phyloP scores from a whole-genome alignment of 2,888 invertebrate genomes.

The Actias luna region DNA sequence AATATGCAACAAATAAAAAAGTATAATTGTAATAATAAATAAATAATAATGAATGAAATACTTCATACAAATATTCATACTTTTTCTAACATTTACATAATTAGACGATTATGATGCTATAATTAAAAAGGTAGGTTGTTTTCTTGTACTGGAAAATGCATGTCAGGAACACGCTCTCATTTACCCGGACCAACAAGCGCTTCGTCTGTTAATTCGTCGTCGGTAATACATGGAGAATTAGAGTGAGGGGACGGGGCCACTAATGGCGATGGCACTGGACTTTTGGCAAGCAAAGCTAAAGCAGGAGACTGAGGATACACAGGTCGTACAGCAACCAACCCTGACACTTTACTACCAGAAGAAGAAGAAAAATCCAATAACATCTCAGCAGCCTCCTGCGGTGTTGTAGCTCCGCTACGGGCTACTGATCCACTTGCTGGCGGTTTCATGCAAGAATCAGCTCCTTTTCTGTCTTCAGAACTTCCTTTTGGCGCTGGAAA shows the following conservation, averaged over 20 bases:
- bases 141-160: conserved; percentile 23
- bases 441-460: conserved; percentile 74
- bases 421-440: conserved; percentile 70
- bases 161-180: conserved; percentile 59
- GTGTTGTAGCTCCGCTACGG: conserved; percentile 70
- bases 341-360: conserved; percentile 80
- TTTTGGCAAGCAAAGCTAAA: conserved; percentile 88
- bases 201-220: conserved; percentile 95
- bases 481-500: conserved; percentile 73
- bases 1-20: conserved; percentile 31
- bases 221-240: conserved; percentile 90
- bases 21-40: conserved; percentile 5
- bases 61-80: conserved; percentile 18
- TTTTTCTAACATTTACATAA: background rate
- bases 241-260: conserved; percentile 85
- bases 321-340: conserved; percentile 79
- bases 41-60: conserved; percentile 29
- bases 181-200: conserved; percentile 90
- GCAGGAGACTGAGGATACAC: conserved; percentile 85
- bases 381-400: conserved; percentile 84
- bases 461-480: conserved; percentile 72
- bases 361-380: conserved; percentile 84
- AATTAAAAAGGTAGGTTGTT: conserved; percentile 17
- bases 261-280: conserved; percentile 87
- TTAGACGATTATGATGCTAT: conserved; percentile 7